Base-by-base conservation (phyloP, 2,797 vertebrate species). In the Diplodus sargus region DNA sequence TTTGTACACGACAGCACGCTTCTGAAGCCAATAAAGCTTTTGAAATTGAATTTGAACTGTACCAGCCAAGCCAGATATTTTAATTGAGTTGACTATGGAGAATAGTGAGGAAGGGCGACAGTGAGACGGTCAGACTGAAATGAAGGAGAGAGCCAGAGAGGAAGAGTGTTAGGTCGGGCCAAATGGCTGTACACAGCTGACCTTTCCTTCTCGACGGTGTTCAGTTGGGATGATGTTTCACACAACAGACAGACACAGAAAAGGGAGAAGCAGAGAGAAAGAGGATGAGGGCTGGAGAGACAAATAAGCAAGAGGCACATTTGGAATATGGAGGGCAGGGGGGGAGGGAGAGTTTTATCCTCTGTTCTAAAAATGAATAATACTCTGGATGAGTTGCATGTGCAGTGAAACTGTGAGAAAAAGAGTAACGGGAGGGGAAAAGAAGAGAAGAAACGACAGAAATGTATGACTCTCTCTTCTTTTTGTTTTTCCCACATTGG, bases 391-490 rank as follows among this genome's bases (percentile, higher is more conserved):
- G 68, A 70, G 34, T 8, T 65, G 43, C 61, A 54, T 52, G 65
- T 67, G 61, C 53, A 74, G 45, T 64, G 53, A 65, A 30, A 83
- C 60, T 61, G 57, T 18, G 64, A 72, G 63, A 54, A 28, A 77
- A 54, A 54, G 23, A 56, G 22, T 42, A 9, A 1, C 54, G 30
- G 34, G 49, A 16, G 54, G 47, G 43, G 22, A 18, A 3, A 16
- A 54, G 58, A 18, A 3, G n/a, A 54, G 58, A 16, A 63, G 54
- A 45, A 5, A 2, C 7, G 34, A 39, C 39, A 66, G 58, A 80
- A 63, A 84, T 82, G 63, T 74, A 70, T 53, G 59, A 73, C 12
- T 63, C 17, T 13, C 47, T 75, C 15, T 48, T 49, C 51, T 81
- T 63, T 82, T 78, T 5, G 45, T 47, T 39, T 39, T 39, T 39